A percentile compares a stretch with the other conserved stretches of the same genome.
phyloP scores from a whole-genome alignment of 2,888 invertebrate genomes.

The Eupithecia subumbrata region DNA sequence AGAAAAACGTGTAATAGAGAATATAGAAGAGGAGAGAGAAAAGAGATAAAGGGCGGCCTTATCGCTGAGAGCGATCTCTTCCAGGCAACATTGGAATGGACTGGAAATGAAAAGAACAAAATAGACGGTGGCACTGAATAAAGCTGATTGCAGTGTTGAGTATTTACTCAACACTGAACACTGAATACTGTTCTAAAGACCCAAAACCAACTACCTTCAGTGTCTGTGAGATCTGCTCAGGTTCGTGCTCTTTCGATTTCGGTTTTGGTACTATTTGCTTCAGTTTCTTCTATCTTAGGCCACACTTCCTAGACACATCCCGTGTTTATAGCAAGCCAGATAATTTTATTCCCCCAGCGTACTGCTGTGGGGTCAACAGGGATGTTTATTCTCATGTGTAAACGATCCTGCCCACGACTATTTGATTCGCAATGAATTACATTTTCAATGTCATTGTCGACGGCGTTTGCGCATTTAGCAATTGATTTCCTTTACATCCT shows the following conservation, averaged over 20 bases:
- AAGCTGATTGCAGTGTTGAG: too few relatives aligned
- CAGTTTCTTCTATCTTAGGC: conserved; percentile 47
- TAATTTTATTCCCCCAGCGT: conserved; percentile 77
- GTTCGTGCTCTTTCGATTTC: not conserved
- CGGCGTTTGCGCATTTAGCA: conserved; percentile 49
- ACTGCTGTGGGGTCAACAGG: conserved; percentile 57
- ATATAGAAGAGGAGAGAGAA: too few relatives aligned
- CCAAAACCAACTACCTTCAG: too few relatives aligned
- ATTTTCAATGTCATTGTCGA: conserved; percentile 61
- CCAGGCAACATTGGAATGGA: too few relatives aligned
- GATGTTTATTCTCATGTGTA: conserved; percentile 72
- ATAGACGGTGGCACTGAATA: too few relatives aligned
- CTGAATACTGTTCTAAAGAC: too few relatives aligned
- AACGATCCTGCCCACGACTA: conserved; percentile 69
- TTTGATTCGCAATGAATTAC: conserved; percentile 76
- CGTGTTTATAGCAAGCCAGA: conserved; percentile 63
- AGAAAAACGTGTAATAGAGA: too few relatives aligned
- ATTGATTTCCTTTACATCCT: conserved; percentile 28
- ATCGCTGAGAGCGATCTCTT: too few relatives aligned
- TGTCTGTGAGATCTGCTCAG: too few relatives aligned
- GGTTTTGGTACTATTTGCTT: not conserved
- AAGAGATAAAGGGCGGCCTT: too few relatives aligned
- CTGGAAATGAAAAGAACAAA: too few relatives aligned
- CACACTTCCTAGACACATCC: conserved; percentile 51
- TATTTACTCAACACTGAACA: too few relatives aligned